These are phyloP conservation scores for Apostichopus leukothele DNA, from an alignment of 53 echinoderm and acorn worm genomes.

Conservation along the genomic window DNA sequence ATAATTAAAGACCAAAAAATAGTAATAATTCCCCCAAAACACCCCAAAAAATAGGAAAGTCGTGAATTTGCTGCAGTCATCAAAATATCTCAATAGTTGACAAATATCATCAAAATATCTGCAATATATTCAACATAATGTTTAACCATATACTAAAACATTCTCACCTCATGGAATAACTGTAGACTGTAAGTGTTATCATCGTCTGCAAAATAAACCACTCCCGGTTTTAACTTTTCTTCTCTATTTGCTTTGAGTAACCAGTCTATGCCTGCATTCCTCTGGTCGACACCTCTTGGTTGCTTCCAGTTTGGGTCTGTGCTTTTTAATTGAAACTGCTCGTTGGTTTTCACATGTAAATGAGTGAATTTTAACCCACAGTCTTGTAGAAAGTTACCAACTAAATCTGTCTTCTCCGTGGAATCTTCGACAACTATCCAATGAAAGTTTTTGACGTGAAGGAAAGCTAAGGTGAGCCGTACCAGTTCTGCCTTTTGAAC, in stretches of 20 bases:
- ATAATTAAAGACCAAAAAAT: no score
- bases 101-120: no score
- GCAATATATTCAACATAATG: background rate
- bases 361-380: slow-evolving; percentile 85
- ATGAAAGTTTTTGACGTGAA: slow-evolving; percentile 80
- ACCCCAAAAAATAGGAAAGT: no score
- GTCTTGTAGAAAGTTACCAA: slow-evolving; percentile 61
- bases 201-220: slow-evolving; percentile 97
- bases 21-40: no score
- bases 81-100: no score
- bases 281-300: slow-evolving; percentile 92
- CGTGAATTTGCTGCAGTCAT: no score
- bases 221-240: slow-evolving; percentile 50
- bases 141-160: background rate
- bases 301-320: slow-evolving; percentile 90
- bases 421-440: slow-evolving; percentile 98
- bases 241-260: slow-evolving; percentile 52
- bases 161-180: slow-evolving; percentile 82
- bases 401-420: slow-evolving; percentile 60
- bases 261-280: slow-evolving; percentile 89
- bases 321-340: slow-evolving; percentile 67
- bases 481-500: slow-evolving; percentile 95
- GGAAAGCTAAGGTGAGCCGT: slow-evolving; percentile 71
- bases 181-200: slow-evolving; percentile 90
- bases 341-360: slow-evolving; percentile 72